phyloP scores from a whole-genome alignment of 2,113 vertebrate species.

The Lophura nycthemera region DNA sequence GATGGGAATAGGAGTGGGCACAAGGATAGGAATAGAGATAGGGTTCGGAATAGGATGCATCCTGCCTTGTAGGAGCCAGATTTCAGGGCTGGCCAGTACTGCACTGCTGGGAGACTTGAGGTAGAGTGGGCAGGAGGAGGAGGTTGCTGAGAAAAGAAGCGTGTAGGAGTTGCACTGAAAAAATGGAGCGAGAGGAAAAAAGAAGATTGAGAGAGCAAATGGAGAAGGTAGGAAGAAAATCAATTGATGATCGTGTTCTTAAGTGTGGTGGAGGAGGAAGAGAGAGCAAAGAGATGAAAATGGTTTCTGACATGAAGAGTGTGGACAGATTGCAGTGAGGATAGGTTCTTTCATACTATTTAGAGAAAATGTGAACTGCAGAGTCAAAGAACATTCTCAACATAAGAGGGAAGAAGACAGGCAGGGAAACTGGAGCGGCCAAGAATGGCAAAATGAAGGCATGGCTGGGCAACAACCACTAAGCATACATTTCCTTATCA shows the following conservation, averaged over 20 bases:
- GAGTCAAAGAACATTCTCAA: not conserved
- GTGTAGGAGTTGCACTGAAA: slow-evolving; percentile 48
- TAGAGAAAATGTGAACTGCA: not conserved
- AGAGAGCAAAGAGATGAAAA: slow-evolving; percentile 28
- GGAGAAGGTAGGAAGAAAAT: slow-evolving; percentile 35
- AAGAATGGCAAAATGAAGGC: not conserved
- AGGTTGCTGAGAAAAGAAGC: slow-evolving; percentile 60
- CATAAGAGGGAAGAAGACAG: not conserved
- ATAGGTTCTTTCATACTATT: not conserved
- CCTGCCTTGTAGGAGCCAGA: not conserved
- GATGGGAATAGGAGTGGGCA: not conserved
- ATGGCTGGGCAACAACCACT: not conserved
- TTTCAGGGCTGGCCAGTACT: not conserved
- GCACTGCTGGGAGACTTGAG: not conserved
- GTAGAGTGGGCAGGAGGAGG: slow-evolving; percentile 62
- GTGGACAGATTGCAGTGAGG: not conserved
- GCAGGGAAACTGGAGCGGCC: not conserved
- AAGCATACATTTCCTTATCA: not conserved
- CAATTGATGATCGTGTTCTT: not conserved
- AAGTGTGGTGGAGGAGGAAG: slow-evolving; percentile 20
- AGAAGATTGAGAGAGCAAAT: not conserved
- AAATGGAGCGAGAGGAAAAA: not conserved
- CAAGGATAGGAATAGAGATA: not conserved
- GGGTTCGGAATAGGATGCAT: not conserved
- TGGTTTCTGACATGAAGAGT: not conserved